A percentile compares a stretch with the other conserved stretches of the same genome.
These are phyloP conservation scores for Patella caerulea DNA, from an alignment of 2,888 invertebrate genomes.

Conservation along the genomic window DNA sequence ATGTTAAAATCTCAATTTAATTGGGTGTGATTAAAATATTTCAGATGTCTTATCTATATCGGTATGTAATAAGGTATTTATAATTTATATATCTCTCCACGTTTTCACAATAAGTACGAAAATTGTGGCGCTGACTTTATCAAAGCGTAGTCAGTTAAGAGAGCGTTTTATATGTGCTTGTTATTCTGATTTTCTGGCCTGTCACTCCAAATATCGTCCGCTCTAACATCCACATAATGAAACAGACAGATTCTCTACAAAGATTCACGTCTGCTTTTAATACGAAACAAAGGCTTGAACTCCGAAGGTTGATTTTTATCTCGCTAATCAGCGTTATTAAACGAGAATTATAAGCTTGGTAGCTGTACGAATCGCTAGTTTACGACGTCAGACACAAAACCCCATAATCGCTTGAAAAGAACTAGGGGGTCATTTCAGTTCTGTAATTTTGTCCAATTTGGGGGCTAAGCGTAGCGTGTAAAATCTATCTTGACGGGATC, in stretches of 20 bases:
- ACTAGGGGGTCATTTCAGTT: not conserved
- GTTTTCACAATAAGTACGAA: too few relatives aligned
- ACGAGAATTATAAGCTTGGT: not conserved
- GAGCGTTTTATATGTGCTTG: not conserved
- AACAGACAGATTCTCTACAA: not conserved
- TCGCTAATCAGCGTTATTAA: conserved; percentile 6
- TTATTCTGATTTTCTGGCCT: not conserved
- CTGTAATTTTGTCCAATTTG: conserved; percentile 2
- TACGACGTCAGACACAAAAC: too few relatives aligned
- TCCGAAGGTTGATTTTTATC: not conserved
- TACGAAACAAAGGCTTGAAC: not conserved
- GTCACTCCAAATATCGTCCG: not conserved
- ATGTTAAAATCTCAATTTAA: too few relatives aligned
- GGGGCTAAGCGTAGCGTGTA: conserved; percentile 1
- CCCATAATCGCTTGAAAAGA: not conserved
- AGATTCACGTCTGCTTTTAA: not conserved
- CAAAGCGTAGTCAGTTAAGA: too few relatives aligned
- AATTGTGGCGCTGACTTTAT: too few relatives aligned
- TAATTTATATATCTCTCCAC: too few relatives aligned
- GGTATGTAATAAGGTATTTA: too few relatives aligned
- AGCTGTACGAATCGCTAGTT: too few relatives aligned
- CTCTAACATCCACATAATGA: not conserved
- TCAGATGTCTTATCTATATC: too few relatives aligned
- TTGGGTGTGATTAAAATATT: too few relatives aligned
- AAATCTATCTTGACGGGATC: not conserved